Base-by-base conservation (phyloP, 2,888 invertebrate species). In the Lasioglossum marginatum region DNA sequence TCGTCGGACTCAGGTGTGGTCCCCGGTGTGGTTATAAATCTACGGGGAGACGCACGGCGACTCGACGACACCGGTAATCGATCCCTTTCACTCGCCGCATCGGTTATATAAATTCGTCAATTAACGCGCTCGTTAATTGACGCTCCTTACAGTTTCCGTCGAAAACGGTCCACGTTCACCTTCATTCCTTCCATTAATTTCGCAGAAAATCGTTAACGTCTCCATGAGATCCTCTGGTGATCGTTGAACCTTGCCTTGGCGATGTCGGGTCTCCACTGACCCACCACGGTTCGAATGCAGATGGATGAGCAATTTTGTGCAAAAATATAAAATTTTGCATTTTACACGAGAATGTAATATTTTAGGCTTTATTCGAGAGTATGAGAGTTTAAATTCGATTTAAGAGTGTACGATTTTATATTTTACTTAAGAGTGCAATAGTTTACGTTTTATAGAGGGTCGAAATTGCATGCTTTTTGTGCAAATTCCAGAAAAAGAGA, bases 41-140 rank as follows among this genome's bases (percentile, higher is more conserved):
- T 48, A 34, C 57, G 73, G 37, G 27, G 68, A 68, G 34, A 77
- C 43, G 14, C 43, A 37, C 31, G 31, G 40, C 23, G 68, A 60
- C 71, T 79, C 81, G 76, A 68, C 82, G 82, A 85, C 85, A 81
- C 75, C 77, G 81, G 79, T 89, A 83, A 89, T 85, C 80, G 86
- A 85, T 82, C 82, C 71, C 80, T 82, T 83, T 85, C 82, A 63
- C 83, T 80, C 66, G 74, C 43, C 72, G 23, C 86, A 45, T 86
- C 79, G 31, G 70, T 87, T 82, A 86, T 76, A 72, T 82, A 79
- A 86, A 86, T 79, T 77, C 68, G 40, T 52, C 75, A 66, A 81
- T 81, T 81, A 76, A 77, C 57, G 14, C 12, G 27, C 23, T 31
- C 19, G 27, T 78, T 86, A 86, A 82, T 86, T 70, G 34, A 10